phyloP scores from a whole-genome alignment of 2,888 invertebrate genomes.

The Oithona nana region DNA sequence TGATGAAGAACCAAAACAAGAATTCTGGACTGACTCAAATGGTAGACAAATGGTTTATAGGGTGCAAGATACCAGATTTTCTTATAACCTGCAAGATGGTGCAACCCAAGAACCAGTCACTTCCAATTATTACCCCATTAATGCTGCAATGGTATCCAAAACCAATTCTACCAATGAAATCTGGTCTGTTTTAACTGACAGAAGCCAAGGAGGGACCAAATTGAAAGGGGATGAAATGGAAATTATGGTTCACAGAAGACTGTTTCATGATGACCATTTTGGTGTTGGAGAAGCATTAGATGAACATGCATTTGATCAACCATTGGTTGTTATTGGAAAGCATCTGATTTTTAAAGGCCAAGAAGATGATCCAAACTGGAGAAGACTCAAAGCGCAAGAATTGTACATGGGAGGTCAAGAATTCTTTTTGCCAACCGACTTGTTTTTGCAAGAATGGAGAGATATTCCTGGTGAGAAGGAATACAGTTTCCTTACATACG shows the following conservation, averaged over 20 bases:
- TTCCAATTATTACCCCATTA: constrained; percentile 5
- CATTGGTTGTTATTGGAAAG: constrained; percentile 38
- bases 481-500: neutral
- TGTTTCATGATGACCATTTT: constrained; percentile 46
- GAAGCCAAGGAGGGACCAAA: constrained; percentile 49
- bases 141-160: constrained; percentile 35
- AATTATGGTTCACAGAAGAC: constrained; percentile 43
- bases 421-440: neutral
- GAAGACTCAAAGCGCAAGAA: neutral
- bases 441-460: neutral
- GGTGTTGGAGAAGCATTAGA: constrained; percentile 51
- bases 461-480: neutral
- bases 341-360: constrained; percentile 27
- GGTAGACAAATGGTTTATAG: constrained; percentile 65
- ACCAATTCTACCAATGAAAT: constrained; percentile 28
- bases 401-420: neutral
- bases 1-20: constrained; percentile 40
- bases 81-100: constrained; percentile 39
- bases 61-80: constrained; percentile 44
- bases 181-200: constrained; percentile 1
- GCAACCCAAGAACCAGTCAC: constrained; percentile 25
- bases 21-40: constrained; percentile 83
- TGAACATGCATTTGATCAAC: constrained; percentile 38
- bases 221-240: constrained; percentile 53
- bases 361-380: neutral